Evolutionary conservation across 2,113 vertebrate species (phyloP).

Genomic region (Hyperopisus bebe): DNA sequence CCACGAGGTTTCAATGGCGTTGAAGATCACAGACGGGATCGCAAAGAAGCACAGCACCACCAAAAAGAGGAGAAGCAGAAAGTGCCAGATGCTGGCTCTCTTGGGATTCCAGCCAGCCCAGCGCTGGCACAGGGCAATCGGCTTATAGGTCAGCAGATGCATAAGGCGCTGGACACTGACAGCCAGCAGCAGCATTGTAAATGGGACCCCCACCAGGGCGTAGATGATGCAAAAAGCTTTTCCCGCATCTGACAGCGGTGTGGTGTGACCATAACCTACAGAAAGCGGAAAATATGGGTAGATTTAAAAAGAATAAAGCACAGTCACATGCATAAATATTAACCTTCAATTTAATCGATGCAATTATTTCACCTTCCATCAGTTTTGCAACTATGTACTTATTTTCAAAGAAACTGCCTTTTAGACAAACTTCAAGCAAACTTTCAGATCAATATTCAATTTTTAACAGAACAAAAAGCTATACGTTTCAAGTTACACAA

Average conservation of each 20-base stretch:
- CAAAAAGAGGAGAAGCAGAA: slow-evolving; percentile 52
- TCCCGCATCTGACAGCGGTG: slow-evolving; percentile 71
- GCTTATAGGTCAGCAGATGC: slow-evolving; percentile 56
- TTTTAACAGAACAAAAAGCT: neutral
- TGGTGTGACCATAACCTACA: slow-evolving; percentile 79
- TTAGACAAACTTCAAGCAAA: neutral
- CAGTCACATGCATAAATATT: neutral
- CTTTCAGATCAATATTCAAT: neutral
- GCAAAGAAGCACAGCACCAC: slow-evolving; percentile 64
- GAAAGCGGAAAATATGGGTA: neutral
- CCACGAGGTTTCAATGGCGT: slow-evolving; percentile 66
- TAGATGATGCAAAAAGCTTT: slow-evolving; percentile 81
- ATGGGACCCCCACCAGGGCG: slow-evolving; percentile 73
- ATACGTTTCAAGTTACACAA: neutral
- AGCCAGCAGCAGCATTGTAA: slow-evolving; percentile 82
- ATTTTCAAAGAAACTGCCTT: neutral
- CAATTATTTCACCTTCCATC: neutral
- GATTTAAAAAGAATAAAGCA: neutral
- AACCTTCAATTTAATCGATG: neutral
- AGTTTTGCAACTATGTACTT: neutral
- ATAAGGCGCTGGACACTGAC: slow-evolving; percentile 75
- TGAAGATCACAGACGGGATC: slow-evolving; percentile 66
- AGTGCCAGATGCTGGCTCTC: slow-evolving; percentile 56
- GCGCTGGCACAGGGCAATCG: slow-evolving; percentile 53
- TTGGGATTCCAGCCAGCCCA: slow-evolving; percentile 52